Evolutionary conservation across 2,113 vertebrate species (phyloP), one percentile per base, ranked within the genome.

Genomic region (Petroica traversi): DNA sequence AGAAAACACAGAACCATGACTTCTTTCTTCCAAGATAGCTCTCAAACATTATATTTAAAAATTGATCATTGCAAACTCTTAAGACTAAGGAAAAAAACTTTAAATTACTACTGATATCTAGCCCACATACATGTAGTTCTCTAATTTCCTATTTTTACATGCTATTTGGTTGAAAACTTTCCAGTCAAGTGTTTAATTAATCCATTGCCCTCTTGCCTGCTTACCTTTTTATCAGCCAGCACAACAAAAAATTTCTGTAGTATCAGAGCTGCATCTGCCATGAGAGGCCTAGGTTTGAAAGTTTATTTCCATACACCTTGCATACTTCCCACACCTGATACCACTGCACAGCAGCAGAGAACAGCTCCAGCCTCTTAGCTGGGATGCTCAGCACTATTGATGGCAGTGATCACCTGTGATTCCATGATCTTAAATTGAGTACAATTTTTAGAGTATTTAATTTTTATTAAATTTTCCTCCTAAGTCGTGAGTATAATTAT

Each of bases 231-330:
- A 66, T 3, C 33, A 82, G 55, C 9, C 41, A 67, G 43, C 1
- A 15, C 8, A 46, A 61, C 28, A 71, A 61, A 75, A 80, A 34
- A 24, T 3, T n/a, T 19, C 33, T 31, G n/a, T n/a, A 0, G 0
- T 12, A 62, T 8, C 46, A 75, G 77, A 75, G 57, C 24, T 48
- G 52, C 31, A 26, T 34, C 66, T 69, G 19, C 18, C 33, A 28
- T 9, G 10, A 26, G 23, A 59, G n/a, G 26, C 10, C 31, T 11
- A 41, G 19, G 51, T 48, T 16, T 51, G 41, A 49, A 57, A 54
- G 18, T 51, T 64, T 41, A 20, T 54, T 55, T 64, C 52, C 25
- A 36, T 10, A 36, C 5, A 20, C 18, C 26, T 54, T 57, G 52
- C 22, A 54, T 9, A 4, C 8, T 31, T 52, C 20, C 13, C 34